Evolutionary conservation across 2,888 invertebrate species (phyloP), one percentile per base, ranked within the genome.

Genomic region (Chrysolina americana): DNA sequence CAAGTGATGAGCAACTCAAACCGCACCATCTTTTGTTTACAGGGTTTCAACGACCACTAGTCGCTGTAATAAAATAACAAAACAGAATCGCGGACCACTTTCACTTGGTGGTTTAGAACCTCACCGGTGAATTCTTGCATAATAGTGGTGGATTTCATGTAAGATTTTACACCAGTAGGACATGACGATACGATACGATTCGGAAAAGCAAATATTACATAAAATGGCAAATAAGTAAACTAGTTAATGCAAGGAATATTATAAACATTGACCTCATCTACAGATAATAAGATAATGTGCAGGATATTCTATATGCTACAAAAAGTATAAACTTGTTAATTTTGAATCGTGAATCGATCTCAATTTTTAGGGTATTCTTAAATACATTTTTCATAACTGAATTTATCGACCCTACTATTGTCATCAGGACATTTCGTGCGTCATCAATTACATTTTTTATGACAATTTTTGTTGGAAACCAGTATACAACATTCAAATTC

Each of bases 11-110:
- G 64, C 76, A 84, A 74, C 76, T 76, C 76, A 74, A 78, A 77
- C 74, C 80, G 77, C 76, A 80, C 79, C 84, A 85, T 83, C 83
- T 83, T 82, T 75, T 72, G 72, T 19, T 71, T 50, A 66, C 71
- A 36, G 72, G 76, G 66, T 53, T 69, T 65, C 72, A 65, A 21
- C 50, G 64, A 62, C 70, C 68, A 76, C 77, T 76, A 76, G 78
- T 70, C 36, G 59, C 36, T 36, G 59, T 2, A 36, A 36, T n/a
- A 59, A 59, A 17, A 50, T 50, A 59, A 53, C 11, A 53, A 59
- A 23, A 36, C 36, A 28, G 15, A 59, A 28, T 59, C 36, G 59
- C 28, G 23, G 59, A 17, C 80, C 80, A 84, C 85, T 86, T 86
- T 85, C 85, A 84, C 82, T 77, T 59, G 36, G 36, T 41, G 62